Evolutionary conservation across 2,113 vertebrate genomes (phyloP).

Genomic region (Dasyornis broadbenti): DNA sequence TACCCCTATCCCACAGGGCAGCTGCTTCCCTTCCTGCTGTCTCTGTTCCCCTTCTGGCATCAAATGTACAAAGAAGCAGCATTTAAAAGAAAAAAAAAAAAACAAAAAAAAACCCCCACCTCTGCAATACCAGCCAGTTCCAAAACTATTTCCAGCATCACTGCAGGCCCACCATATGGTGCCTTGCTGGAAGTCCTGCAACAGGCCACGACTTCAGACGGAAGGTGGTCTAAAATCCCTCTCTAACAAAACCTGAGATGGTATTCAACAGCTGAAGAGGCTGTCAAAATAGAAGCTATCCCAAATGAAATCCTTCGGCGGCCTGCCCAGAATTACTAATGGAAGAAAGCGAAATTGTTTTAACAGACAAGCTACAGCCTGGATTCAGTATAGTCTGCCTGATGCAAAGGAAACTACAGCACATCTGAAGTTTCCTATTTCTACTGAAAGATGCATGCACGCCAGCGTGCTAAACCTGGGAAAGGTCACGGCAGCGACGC

Average conservation of each 20-base stretch:
- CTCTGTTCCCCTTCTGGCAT: neutral
- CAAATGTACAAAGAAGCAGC: neutral
- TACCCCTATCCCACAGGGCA: neutral
- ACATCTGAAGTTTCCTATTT: conserved; percentile 35
- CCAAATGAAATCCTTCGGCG: neutral
- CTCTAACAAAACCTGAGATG: neutral
- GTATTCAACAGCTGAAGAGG: neutral
- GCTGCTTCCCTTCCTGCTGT: neutral
- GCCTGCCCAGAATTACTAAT: neutral
- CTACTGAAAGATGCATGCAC: neutral
- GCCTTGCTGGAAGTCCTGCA: neutral
- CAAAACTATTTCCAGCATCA: neutral
- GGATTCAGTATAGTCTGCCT: neutral
- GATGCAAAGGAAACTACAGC: conserved; percentile 47
- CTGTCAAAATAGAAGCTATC: neutral
- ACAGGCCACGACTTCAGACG: neutral
- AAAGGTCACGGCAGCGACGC: neutral
- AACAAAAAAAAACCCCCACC: neutral
- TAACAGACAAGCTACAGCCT: conserved; percentile 23
- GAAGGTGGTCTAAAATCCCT: neutral
- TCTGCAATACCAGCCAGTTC: neutral
- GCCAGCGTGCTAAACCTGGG: neutral
- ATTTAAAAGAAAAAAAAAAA: neutral
- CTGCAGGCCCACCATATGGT: neutral
- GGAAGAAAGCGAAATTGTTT: conserved; percentile 4